Conservation (phyloP, 2,113 vertebrate genomes). For the Engraulis encrasicolus region DNA sequence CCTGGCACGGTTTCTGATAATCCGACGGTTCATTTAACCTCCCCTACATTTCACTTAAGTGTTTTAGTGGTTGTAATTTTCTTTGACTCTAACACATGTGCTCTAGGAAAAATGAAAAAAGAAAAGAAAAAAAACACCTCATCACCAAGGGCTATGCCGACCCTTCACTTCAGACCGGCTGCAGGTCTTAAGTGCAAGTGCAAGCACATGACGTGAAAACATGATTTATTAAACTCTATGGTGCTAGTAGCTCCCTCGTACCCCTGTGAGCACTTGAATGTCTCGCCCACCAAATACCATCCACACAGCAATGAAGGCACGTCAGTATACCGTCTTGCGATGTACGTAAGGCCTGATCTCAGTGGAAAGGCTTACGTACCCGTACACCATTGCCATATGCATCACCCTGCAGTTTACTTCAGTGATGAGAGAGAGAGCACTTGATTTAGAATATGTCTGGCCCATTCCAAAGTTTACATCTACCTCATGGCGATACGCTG, state of each 20-base stretch:
- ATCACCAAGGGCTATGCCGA: neutral
- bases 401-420: conserved; percentile 14
- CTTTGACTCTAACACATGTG: conserved; percentile 12
- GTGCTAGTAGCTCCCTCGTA: neutral
- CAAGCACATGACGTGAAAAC: neutral
- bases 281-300: neutral
- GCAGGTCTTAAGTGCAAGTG: neutral
- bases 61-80: conserved; percentile 18
- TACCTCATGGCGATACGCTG: neutral
- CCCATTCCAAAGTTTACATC: neutral
- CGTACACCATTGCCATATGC: neutral
- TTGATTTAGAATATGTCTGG: conserved; percentile 24
- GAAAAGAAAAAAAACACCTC: too few relatives aligned
- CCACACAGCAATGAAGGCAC: neutral
- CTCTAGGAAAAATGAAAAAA: neutral
- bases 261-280: neutral
- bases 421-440: conserved; percentile 29
- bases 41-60: conserved; percentile 15
- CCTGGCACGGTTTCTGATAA: conserved; percentile 11
- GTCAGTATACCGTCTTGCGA: neutral
- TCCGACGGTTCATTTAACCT: conserved; percentile 15
- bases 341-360: conserved; percentile 25
- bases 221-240: neutral
- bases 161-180: neutral
- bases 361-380: conserved; percentile 39